These are phyloP conservation scores for Lagopus muta DNA, from an alignment of 2,113 vertebrate species.

Conservation along the genomic window DNA sequence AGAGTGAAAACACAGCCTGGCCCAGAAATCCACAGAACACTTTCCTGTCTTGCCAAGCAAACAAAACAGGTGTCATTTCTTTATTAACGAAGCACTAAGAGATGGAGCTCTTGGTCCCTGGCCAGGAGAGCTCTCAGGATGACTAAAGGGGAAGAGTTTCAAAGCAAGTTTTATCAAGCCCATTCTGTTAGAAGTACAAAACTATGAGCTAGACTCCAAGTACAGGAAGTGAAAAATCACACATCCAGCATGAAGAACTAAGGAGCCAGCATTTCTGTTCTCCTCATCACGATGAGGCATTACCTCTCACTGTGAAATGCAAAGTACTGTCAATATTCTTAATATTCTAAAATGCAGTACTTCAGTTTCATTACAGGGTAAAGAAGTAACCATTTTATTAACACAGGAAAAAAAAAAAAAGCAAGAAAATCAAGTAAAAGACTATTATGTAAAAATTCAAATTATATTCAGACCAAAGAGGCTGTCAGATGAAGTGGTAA, in stretches of 20 bases:
- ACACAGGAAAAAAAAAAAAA: background rate
- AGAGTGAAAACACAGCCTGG: background rate
- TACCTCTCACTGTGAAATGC: slow-evolving; percentile 2
- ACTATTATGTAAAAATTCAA: background rate
- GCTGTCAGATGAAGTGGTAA: background rate
- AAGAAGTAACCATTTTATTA: background rate
- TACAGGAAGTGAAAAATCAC: background rate
- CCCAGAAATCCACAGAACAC: background rate
- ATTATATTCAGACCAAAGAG: background rate
- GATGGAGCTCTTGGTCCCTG: background rate
- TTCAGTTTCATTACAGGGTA: background rate
- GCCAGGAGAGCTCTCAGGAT: background rate
- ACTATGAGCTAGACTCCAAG: background rate
- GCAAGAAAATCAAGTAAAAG: background rate
- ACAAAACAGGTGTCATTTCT: background rate
- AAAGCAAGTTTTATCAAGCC: background rate
- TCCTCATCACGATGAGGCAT: background rate
- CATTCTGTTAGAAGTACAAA: background rate
- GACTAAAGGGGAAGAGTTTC: background rate
- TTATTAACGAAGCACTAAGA: background rate
- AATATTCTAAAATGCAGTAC: background rate
- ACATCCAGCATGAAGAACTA: background rate
- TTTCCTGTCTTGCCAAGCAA: background rate
- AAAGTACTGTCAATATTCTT: background rate
- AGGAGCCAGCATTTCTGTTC: background rate